Percentiles rank a stretch among this genome's conserved stretches.
These are phyloP conservation scores for Gandaritis pyraliata DNA, from an alignment of 2,888 invertebrate species.

Conservation along the genomic window DNA sequence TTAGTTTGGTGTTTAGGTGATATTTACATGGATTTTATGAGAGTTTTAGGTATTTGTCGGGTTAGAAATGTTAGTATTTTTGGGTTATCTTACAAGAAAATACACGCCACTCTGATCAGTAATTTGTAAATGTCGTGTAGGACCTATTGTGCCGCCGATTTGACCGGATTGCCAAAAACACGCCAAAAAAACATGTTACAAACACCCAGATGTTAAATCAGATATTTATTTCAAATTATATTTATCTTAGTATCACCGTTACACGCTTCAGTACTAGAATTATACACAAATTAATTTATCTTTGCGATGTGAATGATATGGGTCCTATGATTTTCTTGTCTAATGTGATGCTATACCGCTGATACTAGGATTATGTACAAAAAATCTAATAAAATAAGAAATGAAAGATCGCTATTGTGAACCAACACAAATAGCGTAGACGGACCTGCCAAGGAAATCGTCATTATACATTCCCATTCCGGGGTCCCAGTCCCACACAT, in stretches of 20 bases:
- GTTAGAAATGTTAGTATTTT: constrained; percentile 17
- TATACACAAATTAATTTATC: too few species aligned
- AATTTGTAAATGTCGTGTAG: constrained; percentile 8
- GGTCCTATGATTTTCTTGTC: neutral
- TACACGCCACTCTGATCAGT: constrained; percentile 23
- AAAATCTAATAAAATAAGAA: constrained; percentile 52
- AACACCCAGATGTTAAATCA: constrained; percentile 50
- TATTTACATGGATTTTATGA: constrained; percentile 18
- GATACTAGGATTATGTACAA: constrained; percentile 52
- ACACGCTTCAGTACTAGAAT: neutral
- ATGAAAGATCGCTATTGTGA: constrained; percentile 55
- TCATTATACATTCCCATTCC: constrained; percentile 91
- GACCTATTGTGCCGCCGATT: constrained; percentile 21
- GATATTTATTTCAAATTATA: constrained; percentile 36
- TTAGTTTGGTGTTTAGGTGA: neutral
- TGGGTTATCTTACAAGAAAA: constrained; percentile 11
- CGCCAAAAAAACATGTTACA: constrained; percentile 56
- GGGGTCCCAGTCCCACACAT: constrained; percentile 94
- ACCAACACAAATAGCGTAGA: constrained; percentile 55
- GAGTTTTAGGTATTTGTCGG: constrained; percentile 1
- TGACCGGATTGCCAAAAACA: constrained; percentile 40
- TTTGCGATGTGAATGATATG: neutral
- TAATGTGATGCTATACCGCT: constrained; percentile 34
- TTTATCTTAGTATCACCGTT: constrained; percentile 58
- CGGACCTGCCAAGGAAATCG: constrained; percentile 94